A percentile compares a stretch with the other conserved stretches of the same genome.
phyloP scores from a whole-genome alignment of 2,797 vertebrate genomes.

The Chaetodon trifasciatus region DNA sequence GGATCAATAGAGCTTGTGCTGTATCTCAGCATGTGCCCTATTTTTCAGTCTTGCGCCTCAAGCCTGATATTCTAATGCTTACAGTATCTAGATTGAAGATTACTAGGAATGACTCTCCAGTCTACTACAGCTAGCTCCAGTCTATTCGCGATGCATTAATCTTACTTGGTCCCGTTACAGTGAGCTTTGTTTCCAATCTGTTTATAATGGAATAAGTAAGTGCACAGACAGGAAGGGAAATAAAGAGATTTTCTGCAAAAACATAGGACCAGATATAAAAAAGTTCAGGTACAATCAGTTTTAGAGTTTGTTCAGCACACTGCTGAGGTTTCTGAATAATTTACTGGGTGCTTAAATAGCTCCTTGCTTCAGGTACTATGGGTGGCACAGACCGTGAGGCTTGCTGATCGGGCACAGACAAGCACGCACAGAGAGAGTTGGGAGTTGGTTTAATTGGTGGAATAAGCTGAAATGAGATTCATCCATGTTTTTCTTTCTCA shows the following conservation, averaged over 20 bases:
- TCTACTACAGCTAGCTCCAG: neutral
- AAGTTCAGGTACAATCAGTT: slow-evolving; percentile 67
- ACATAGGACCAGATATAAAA: slow-evolving; percentile 41
- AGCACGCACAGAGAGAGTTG: slow-evolving; percentile 3
- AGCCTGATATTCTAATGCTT: slow-evolving; percentile 54
- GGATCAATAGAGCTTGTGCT: slow-evolving; percentile 64
- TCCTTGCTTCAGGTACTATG: slow-evolving; percentile 70
- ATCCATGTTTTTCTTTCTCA: slow-evolving; percentile 21
- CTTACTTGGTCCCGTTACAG: slow-evolving; percentile 26
- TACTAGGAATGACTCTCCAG: slow-evolving; percentile 36
- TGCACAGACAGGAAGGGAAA: neutral
- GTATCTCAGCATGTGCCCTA: slow-evolving; percentile 61
- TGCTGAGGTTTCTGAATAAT: slow-evolving; percentile 75
- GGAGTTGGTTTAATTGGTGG: slow-evolving; percentile 63
- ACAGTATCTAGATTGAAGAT: slow-evolving; percentile 52
- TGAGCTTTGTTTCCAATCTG: slow-evolving; percentile 16
- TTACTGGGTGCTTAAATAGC: slow-evolving; percentile 73
- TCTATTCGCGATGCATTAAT: slow-evolving; percentile 36
- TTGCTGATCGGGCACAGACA: slow-evolving; percentile 52
- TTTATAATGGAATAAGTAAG: slow-evolving; percentile 8
- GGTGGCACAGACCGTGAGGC: slow-evolving; percentile 46
- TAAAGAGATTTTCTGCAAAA: slow-evolving; percentile 11
- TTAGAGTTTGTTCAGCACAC: slow-evolving; percentile 64
- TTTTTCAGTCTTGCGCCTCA: slow-evolving; percentile 62
- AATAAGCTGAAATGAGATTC: slow-evolving; percentile 67